Evolutionary conservation across 2,888 invertebrate genomes (phyloP), one percentile per base, ranked within the genome.

Genomic region (Drosophila parthenogenetica): DNA sequence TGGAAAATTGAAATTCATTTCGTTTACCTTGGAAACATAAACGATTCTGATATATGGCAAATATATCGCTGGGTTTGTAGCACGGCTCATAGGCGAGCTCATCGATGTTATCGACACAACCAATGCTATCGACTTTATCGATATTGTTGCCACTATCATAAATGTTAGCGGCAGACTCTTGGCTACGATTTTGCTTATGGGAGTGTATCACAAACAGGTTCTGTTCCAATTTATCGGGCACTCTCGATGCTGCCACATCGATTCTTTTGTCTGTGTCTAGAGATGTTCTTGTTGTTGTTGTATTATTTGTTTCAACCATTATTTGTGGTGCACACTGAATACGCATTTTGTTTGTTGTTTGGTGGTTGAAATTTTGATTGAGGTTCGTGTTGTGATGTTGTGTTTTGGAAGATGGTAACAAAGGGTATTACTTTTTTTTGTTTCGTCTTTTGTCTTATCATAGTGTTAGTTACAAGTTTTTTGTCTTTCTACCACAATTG

Each of bases 41-140:
- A 90, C 90, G 90, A 81, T 87, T 90, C 81, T 90, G 91, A 91
- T 85, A 90, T 73, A 88, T 88, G 80, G 83, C 90, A 79, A 90
- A 89, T 83, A 90, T 90, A 87, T 90, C 90, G 77, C 77, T 85
- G 79, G 89, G 90, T 77, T 89, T 89, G 76, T 90, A 90, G 81
- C 90, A 90, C 50, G 90, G 90, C 78, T 90, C 89, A 73, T 91
- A 90, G 42, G 57, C 87, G 53, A 65, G 60, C 69, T 76, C 74
- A 68, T 65, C 72, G 43, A 35, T 62, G 50, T 49, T 66, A 35
- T 64, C 73, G 54, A 58, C 46, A 62, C 71, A 53, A 69, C 62
- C 70, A 39, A 25, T 39, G 39, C 37, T 54, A 29, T 66, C 73
- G 54, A 55, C 53, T 32, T 61, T 35, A 50, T n/a, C 77, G 65